Conservation (phyloP, 2,888 invertebrate genomes). For the Eupithecia vulgata region DNA sequence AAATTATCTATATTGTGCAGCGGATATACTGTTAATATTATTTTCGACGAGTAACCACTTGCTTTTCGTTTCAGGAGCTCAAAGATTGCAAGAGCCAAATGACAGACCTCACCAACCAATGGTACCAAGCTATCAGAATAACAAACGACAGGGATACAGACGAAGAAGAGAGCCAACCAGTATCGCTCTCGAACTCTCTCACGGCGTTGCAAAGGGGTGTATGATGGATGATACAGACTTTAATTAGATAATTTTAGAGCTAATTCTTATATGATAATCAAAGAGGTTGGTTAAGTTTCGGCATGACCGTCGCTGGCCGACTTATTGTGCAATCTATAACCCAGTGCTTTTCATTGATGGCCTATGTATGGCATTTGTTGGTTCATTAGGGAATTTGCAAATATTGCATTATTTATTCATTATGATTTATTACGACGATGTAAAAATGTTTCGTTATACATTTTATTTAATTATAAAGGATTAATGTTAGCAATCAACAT, state of each 20-base stretch:
- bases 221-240: slow-evolving; percentile 43
- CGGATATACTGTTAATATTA: not conserved
- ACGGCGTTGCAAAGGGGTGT: slow-evolving; percentile 74
- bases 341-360: slow-evolving; percentile 4
- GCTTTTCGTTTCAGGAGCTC: slow-evolving; percentile 86
- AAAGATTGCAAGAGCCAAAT: slow-evolving; percentile 98
- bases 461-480: not conserved
- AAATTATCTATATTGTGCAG: too few relatives aligned
- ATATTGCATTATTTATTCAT: not conserved
- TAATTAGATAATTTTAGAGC: not conserved
- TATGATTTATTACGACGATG: not conserved
- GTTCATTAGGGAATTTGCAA: not conserved
- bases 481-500: not conserved
- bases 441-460: not conserved
- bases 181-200: slow-evolving; percentile 72
- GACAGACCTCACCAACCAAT: slow-evolving; percentile 97
- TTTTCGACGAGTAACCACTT: not conserved
- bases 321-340: not conserved
- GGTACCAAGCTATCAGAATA: slow-evolving; percentile 97
- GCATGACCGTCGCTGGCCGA: not conserved
- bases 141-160: slow-evolving; percentile 94
- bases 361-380: not conserved
- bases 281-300: not conserved
- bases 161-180: slow-evolving; percentile 83
- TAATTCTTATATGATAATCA: not conserved